A percentile compares a stretch with the other conserved stretches of the same genome.
phyloP scores from a whole-genome alignment of 2,797 vertebrate species.

The Somateria mollissima region DNA sequence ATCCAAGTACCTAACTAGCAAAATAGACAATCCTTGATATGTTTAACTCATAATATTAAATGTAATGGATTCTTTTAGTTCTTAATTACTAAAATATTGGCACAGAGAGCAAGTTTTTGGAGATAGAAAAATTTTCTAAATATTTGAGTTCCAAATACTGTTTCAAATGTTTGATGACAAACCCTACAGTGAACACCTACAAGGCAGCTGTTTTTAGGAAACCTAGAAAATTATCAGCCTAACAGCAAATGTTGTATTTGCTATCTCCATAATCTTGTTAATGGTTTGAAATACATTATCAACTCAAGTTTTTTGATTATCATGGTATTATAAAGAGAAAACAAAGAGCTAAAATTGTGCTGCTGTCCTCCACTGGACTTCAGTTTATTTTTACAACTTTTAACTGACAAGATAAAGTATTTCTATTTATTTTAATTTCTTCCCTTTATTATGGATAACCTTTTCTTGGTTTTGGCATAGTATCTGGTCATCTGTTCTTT shows the following conservation, averaged over 20 bases:
- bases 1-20: background rate
- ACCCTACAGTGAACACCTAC: background rate
- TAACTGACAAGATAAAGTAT: background rate
- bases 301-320: background rate
- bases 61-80: background rate
- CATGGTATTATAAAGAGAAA: background rate
- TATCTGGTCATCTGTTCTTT: background rate
- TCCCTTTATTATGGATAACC: background rate
- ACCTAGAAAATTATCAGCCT: background rate
- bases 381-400: background rate
- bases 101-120: background rate
- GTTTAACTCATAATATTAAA: background rate
- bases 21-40: background rate
- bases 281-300: background rate
- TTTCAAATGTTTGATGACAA: background rate
- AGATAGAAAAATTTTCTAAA: background rate
- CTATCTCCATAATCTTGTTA: background rate
- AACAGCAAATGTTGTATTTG: background rate
- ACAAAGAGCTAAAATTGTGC: background rate
- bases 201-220: background rate
- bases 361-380: background rate
- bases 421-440: background rate
- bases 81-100: background rate
- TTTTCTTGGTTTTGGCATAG: background rate
- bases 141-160: background rate